Conservation (phyloP, 2,888 invertebrate species). For the Microplitis deprimator region DNA sequence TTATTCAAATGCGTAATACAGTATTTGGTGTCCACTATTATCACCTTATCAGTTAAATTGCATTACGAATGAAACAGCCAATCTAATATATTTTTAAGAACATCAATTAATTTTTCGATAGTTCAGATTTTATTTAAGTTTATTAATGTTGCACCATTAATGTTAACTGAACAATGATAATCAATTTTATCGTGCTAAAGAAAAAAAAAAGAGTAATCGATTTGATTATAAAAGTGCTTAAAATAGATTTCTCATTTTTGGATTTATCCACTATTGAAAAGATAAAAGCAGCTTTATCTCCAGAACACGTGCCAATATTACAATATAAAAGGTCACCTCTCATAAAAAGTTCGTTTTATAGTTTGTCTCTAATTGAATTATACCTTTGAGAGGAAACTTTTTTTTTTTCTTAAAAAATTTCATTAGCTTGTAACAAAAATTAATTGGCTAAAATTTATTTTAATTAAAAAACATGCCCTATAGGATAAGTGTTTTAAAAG, state of each 20-base stretch:
- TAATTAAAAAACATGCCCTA: background rate
- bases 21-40: too few species aligned
- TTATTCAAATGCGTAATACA: too few species aligned
- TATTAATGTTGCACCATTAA: too few species aligned
- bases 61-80: too few species aligned
- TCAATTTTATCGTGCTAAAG: background rate
- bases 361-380: background rate
- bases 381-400: slow-evolving; percentile 1
- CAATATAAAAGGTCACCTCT: background rate
- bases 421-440: background rate
- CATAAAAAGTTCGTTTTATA: background rate
- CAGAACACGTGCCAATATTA: background rate
- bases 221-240: background rate
- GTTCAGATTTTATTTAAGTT: too few species aligned
- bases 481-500: background rate
- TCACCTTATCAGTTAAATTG: too few species aligned
- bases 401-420: background rate
- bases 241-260: background rate
- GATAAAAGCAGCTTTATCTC: background rate
- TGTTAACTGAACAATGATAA: background rate
- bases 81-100: too few species aligned
- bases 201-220: background rate
- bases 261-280: background rate
- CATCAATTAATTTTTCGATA: too few species aligned
- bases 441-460: background rate